A percentile compares a stretch with the other conserved stretches of the same genome.
phyloP scores from a whole-genome alignment of 1,140 invertebrate genomes.

The Aplysia californica region DNA sequence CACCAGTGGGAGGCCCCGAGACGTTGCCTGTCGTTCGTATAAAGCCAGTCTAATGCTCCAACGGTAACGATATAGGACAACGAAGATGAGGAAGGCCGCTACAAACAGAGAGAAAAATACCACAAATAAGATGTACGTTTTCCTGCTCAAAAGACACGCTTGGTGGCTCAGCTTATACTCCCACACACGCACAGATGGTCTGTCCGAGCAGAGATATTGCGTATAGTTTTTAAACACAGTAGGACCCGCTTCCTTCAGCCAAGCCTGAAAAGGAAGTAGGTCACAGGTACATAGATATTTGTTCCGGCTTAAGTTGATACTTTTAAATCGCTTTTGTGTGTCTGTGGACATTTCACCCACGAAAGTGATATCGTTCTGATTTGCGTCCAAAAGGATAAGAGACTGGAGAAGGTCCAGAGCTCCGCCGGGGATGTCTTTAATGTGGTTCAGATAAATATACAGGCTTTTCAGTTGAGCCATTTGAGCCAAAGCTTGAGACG shows the following conservation, averaged over 20 bases:
- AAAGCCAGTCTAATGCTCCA: constrained; percentile 5
- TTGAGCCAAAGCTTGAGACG: neutral
- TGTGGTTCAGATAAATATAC: constrained; percentile 6
- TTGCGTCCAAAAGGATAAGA: neutral
- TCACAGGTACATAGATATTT: constrained; percentile 4
- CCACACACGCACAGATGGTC: neutral
- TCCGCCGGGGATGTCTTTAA: neutral
- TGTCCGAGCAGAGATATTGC: neutral
- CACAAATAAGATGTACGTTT: constrained; percentile 12
- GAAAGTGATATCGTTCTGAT: constrained; percentile 4
- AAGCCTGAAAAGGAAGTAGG: constrained; percentile 19
- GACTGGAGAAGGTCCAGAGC: neutral
- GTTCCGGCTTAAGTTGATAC: constrained; percentile 6
- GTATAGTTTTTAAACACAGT: neutral
- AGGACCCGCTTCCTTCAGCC: neutral
- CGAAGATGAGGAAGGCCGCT: neutral
- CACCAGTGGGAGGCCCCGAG: neutral
- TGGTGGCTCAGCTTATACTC: neutral
- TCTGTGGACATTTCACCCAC: neutral
- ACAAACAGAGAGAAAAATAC: constrained; percentile 17
- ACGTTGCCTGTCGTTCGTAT: neutral
- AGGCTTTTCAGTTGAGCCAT: neutral
- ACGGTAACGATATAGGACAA: constrained; percentile 4
- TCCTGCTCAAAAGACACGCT: constrained; percentile 6
- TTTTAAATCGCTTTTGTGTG: neutral